Evolutionary conservation across 2,888 invertebrate genomes (phyloP).

Genomic region (Hypena proboscidalis): DNA sequence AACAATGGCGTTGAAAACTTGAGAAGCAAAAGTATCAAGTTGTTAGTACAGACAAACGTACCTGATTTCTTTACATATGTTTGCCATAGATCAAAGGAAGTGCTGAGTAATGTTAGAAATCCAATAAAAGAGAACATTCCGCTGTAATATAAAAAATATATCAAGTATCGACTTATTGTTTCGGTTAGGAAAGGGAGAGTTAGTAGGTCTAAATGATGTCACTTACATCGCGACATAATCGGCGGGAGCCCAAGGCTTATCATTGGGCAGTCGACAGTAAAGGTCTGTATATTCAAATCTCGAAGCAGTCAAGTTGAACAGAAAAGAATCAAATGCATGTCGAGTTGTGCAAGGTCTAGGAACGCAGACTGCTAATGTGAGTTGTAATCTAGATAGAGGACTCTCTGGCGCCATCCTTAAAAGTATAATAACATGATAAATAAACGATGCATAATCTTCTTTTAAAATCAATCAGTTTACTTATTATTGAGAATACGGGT

Average conservation of each 20-base stretch:
- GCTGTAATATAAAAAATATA: slow-evolving; percentile 36
- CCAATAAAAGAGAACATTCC: slow-evolving; percentile 51
- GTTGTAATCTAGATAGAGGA: slow-evolving; percentile 23
- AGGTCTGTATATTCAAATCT: slow-evolving; percentile 49
- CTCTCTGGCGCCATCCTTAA: slow-evolving; percentile 34
- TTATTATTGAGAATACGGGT: too few species aligned
- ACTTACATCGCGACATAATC: slow-evolving; percentile 66
- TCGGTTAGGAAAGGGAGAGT: too few species aligned
- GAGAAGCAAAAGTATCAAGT: too few species aligned
- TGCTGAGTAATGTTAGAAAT: slow-evolving; percentile 56
- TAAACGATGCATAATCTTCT: neutral
- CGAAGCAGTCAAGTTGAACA: slow-evolving; percentile 42
- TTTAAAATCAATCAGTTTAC: too few species aligned
- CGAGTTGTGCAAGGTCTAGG: slow-evolving; percentile 57
- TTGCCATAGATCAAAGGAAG: slow-evolving; percentile 48
- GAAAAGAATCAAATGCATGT: slow-evolving; percentile 44
- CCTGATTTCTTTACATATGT: slow-evolving; percentile 40
- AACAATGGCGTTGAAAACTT: neutral
- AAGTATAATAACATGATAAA: slow-evolving; percentile 7
- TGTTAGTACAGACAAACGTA: slow-evolving; percentile 15
- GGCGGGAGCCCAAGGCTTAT: slow-evolving; percentile 59
- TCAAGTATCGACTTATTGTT: too few species aligned
- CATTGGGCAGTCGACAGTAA: slow-evolving; percentile 59
- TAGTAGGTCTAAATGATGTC: too few species aligned
- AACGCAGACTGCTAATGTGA: slow-evolving; percentile 55